phyloP scores from a whole-genome alignment of 2,888 invertebrate genomes.

The Thymelicus sylvestris region DNA sequence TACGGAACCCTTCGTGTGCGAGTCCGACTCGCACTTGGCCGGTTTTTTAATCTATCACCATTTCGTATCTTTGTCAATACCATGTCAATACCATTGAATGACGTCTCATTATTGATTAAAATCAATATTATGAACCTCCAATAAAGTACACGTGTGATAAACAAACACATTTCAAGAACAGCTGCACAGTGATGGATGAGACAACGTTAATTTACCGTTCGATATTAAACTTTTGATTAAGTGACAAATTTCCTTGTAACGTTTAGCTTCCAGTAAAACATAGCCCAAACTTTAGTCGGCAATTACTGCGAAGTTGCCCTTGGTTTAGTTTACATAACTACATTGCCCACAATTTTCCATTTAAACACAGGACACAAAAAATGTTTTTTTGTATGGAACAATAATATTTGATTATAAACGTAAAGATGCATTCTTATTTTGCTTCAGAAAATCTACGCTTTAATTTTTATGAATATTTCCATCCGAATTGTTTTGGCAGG shows the following conservation, averaged over 20 bases:
- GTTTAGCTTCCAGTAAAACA: constrained; percentile 46
- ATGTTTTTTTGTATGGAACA: neutral
- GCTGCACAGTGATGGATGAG: constrained; percentile 1
- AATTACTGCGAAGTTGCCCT: constrained; percentile 53
- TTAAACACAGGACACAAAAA: constrained; percentile 4
- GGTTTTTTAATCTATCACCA: no score
- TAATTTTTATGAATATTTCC: no score
- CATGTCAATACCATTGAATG: no score
- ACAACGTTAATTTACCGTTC: constrained; percentile 13
- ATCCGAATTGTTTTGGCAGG: no score
- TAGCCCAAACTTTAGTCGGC: constrained; percentile 47
- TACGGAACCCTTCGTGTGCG: no score
- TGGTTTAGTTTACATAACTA: constrained; percentile 46
- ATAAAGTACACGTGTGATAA: neutral
- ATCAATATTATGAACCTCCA: no score
- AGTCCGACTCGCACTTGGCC: no score
- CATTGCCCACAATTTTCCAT: neutral
- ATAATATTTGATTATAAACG: no score
- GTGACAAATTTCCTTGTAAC: constrained; percentile 32
- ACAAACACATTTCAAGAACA: neutral
- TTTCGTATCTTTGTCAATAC: no score
- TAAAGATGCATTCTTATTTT: no score
- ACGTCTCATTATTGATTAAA: no score
- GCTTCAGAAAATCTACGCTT: no score
- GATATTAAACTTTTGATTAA: constrained; percentile 30